These are phyloP conservation scores for Pseudopodoces humilis DNA, from an alignment of 2,113 vertebrate genomes.

Conservation along the genomic window DNA sequence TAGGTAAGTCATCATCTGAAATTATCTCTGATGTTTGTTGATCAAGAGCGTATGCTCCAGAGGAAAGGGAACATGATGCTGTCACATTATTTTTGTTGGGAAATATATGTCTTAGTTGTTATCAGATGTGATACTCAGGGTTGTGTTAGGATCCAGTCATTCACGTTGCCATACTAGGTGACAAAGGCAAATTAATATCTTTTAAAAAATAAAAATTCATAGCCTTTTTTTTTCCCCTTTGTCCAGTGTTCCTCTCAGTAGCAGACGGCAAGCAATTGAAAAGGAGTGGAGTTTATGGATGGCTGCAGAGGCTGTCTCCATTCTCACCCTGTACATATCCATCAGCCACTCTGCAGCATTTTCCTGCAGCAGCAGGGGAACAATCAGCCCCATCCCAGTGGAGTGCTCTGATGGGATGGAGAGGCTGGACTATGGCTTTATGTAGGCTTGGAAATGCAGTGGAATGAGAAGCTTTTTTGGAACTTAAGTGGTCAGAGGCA, in stretches of 20 bases:
- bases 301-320: slow-evolving; percentile 56
- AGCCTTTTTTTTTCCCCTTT: background rate
- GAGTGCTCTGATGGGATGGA: background rate
- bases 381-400: slow-evolving; percentile 5
- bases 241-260: background rate
- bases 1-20: background rate
- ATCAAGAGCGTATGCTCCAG: background rate
- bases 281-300: slow-evolving; percentile 65
- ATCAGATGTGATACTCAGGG: background rate
- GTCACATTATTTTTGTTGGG: background rate
- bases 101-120: background rate
- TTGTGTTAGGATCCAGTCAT: background rate
- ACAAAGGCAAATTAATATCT: background rate
- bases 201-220: background rate
- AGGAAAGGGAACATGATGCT: background rate
- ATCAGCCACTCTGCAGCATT: slow-evolving; percentile 29
- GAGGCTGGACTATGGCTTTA: slow-evolving; percentile 1
- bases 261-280: slow-evolving; percentile 33
- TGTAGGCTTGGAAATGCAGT: slow-evolving; percentile 24
- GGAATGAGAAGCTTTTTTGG: background rate
- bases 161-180: background rate
- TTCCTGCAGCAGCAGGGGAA: background rate
- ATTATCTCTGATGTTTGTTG: background rate
- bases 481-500: background rate
- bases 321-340: slow-evolving; percentile 12